Evolutionary conservation across 2,113 vertebrate species (phyloP).

Genomic region (Paracanthobrama guichenoti): DNA sequence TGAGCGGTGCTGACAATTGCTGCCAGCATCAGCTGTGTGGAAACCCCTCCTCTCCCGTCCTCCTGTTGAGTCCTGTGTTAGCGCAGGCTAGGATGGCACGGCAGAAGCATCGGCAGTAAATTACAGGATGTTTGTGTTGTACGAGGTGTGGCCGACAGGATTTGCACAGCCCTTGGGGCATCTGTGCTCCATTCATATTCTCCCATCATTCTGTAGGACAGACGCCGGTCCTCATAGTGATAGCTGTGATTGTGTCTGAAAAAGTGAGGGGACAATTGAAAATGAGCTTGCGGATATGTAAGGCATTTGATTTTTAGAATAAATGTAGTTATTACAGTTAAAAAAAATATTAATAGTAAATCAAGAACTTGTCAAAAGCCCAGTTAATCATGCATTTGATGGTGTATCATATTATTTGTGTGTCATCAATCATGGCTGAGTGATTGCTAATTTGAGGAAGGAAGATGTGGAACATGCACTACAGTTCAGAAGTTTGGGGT

Average conservation of each 20-base stretch:
- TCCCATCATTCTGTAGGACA: neutral
- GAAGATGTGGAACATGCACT: neutral
- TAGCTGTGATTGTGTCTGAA: neutral
- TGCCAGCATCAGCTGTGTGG: neutral
- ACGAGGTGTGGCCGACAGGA: neutral
- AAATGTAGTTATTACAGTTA: neutral
- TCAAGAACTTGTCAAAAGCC: neutral
- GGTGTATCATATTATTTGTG: too few species aligned
- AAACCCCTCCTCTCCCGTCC: neutral
- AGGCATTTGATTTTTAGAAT: neutral
- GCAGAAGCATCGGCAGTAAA: neutral
- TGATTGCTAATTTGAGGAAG: neutral
- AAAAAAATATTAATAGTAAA: neutral
- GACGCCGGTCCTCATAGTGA: neutral
- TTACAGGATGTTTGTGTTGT: slow-evolving; percentile 9
- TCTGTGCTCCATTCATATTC: neutral
- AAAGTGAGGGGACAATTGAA: neutral
- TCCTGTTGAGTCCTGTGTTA: slow-evolving; percentile 20
- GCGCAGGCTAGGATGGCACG: neutral
- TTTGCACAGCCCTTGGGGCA: neutral
- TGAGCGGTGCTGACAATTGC: neutral
- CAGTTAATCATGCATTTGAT: too few species aligned
- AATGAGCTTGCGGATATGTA: neutral
- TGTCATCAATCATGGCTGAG: neutral
- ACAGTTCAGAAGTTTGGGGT: neutral